Evolutionary conservation across 1,140 invertebrate genomes (phyloP).

Genomic region (Acromyrmex heyeri): DNA sequence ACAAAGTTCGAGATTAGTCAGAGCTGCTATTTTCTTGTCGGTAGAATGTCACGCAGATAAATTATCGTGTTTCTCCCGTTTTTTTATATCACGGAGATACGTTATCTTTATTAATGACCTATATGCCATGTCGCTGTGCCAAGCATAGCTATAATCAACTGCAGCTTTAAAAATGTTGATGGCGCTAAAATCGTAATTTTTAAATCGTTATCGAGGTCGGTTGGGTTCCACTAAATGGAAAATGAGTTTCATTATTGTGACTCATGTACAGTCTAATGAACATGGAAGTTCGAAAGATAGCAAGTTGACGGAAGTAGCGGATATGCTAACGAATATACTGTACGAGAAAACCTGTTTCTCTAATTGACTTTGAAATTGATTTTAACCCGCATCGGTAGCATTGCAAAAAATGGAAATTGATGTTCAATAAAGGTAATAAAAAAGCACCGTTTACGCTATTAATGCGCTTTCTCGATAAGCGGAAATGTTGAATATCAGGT

Average conservation of each 20-base stretch:
- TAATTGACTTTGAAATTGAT: slow-evolving; percentile 49
- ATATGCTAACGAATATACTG: not conserved
- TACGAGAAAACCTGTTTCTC: slow-evolving; percentile 10
- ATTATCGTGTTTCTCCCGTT: not conserved
- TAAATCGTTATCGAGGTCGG: not conserved
- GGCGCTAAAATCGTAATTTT: not conserved
- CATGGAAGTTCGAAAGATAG: not conserved
- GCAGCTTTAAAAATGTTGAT: not conserved
- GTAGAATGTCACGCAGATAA: not conserved
- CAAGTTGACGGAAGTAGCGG: not conserved
- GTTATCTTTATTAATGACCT: slow-evolving; percentile 12
- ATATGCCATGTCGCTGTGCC: not conserved
- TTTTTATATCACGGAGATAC: not conserved
- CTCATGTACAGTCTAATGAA: not conserved
- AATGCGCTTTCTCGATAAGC: slow-evolving; percentile 26
- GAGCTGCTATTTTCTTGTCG: not conserved
- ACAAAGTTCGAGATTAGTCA: not conserved
- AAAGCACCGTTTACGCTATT: not conserved
- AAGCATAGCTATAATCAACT: not conserved
- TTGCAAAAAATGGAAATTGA: slow-evolving; percentile 3
- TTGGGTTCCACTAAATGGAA: not conserved
- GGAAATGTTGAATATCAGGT: slow-evolving; percentile 15
- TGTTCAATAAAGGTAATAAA: slow-evolving; percentile 23
- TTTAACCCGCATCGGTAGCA: slow-evolving; percentile 26
- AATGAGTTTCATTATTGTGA: not conserved